phyloP scores from a whole-genome alignment of 2,113 vertebrate genomes.

The Anguilla rostrata region DNA sequence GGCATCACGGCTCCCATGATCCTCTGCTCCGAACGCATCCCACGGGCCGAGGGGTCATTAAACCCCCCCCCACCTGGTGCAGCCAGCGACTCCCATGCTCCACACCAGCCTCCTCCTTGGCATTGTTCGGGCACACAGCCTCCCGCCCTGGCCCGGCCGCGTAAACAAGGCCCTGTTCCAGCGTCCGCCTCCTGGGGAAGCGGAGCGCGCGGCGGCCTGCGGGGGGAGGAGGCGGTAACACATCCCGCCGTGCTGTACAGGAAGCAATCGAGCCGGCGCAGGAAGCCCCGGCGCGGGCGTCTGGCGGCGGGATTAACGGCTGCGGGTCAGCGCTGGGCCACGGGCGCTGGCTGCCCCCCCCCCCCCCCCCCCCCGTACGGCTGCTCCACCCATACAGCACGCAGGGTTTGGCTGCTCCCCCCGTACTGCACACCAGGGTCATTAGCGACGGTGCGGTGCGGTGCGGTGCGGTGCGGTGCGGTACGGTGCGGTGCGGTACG shows the following conservation, averaged over 20 bases:
- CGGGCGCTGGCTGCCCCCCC: background rate
- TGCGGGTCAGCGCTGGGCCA: background rate
- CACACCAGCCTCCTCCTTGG: background rate
- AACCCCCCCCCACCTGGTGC: background rate
- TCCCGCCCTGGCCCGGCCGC: background rate
- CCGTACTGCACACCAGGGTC: no score
- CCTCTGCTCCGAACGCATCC: conserved; percentile 1
- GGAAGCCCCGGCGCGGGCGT: conserved; percentile 46
- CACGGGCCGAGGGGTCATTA: background rate
- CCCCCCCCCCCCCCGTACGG: no score
- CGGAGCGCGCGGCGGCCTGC: conserved; percentile 4
- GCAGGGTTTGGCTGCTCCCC: no score
- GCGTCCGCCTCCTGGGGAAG: conserved; percentile 16
- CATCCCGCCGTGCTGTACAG: conserved; percentile 36
- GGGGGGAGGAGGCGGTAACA: background rate
- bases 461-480: background rate
- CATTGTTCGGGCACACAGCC: conserved; percentile 17
- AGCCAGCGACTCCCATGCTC: background rate
- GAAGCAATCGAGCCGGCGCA: conserved; percentile 51
- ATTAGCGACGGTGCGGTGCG: background rate
- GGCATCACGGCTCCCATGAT: conserved; percentile 14
- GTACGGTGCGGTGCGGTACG: no score
- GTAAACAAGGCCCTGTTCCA: background rate
- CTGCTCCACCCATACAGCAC: no score
- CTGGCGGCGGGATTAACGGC: conserved; percentile 16